Conservation (phyloP, 2,888 invertebrate genomes). For the Drosophila macrospina region DNA sequence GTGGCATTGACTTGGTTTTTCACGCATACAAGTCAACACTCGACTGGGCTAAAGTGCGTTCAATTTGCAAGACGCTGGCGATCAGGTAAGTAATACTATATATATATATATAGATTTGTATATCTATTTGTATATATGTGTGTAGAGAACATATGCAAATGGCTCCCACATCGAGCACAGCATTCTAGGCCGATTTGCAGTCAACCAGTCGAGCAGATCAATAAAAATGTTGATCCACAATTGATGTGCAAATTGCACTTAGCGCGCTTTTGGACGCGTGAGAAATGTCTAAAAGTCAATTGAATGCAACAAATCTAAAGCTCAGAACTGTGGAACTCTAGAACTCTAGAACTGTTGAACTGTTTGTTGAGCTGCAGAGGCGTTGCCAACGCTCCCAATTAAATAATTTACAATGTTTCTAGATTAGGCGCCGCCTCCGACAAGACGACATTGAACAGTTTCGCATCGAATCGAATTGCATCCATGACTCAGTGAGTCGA, state of each 20-base stretch:
- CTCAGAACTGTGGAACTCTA: conserved; percentile 1
- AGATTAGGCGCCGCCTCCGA: conserved; percentile 75
- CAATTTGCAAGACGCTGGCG: conserved; percentile 15
- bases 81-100: conserved; percentile 9
- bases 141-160: conserved; percentile 69
- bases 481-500: conserved; percentile 41
- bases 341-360: background rate
- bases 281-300: conserved; percentile 63
- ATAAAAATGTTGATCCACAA: conserved; percentile 45
- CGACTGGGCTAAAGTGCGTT: conserved; percentile 44
- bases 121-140: conserved; percentile 1
- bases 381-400: conserved; percentile 73
- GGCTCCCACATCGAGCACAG: conserved; percentile 69
- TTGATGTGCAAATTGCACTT: conserved; percentile 66
- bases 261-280: conserved; percentile 64
- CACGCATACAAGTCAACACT: conserved; percentile 9
- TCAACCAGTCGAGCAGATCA: conserved; percentile 49
- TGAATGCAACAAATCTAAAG: conserved; percentile 53
- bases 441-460: conserved; percentile 66
- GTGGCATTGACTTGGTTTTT: conserved; percentile 70
- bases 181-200: conserved; percentile 64
- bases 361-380: conserved; percentile 53
- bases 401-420: conserved; percentile 77
- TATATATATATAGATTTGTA: background rate
- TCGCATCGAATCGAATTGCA: conserved; percentile 1